Percentiles rank a stretch among this genome's conserved stretches.
Conservation (phyloP, 2,888 invertebrate species). For the Xanthia icteritia region DNA sequence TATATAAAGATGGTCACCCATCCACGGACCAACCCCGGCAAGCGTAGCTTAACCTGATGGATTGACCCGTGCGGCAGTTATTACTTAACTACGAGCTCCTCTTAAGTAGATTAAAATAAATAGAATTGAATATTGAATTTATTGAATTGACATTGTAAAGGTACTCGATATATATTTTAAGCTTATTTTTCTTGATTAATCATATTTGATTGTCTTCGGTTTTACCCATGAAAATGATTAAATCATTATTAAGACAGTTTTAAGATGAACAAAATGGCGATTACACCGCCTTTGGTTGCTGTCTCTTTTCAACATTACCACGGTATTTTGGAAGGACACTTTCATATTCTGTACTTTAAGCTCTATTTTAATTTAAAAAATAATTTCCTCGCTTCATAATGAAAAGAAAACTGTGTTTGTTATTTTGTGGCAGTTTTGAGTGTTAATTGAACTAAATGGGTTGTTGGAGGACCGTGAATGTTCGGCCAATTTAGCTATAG, state of each 20-base stretch:
- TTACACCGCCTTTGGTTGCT: background rate
- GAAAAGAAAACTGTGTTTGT: constrained; percentile 32
- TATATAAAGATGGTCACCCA: no score
- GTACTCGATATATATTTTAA: background rate
- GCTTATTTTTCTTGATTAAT: background rate
- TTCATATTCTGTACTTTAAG: constrained; percentile 5
- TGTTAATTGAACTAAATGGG: constrained; percentile 20
- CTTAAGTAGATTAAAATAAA: no score
- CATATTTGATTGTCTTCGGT: background rate
- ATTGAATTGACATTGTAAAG: background rate
- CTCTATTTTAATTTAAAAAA: constrained; percentile 9
- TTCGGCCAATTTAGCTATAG: background rate
- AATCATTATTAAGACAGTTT: background rate
- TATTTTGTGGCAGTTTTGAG: constrained; percentile 15
- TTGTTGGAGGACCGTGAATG: background rate
- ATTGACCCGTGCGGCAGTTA: no score
- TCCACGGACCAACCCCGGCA: no score
- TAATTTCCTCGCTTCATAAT: background rate
- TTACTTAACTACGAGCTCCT: no score
- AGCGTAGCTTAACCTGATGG: no score
- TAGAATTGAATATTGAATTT: no score
- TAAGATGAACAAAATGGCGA: background rate
- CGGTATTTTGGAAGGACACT: background rate
- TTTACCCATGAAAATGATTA: background rate
- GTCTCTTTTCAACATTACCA: constrained; percentile 9